phyloP scores from a whole-genome alignment of 1,140 invertebrate species.

The Ostrea denselamellosa region DNA sequence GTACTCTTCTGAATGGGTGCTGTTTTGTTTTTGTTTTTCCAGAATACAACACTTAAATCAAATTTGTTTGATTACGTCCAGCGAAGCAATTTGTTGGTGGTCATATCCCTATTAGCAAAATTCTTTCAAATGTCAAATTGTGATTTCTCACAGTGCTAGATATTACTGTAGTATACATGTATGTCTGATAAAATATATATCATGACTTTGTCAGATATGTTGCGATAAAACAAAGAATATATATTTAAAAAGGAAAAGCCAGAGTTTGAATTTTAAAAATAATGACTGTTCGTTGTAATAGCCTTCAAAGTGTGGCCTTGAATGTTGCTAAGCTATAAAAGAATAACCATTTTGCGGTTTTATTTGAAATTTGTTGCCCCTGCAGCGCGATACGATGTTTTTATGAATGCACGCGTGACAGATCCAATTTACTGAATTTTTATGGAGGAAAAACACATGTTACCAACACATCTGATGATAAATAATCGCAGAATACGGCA shows the following conservation, averaged over 20 bases:
- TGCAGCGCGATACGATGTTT: not conserved
- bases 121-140: too few species aligned
- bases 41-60: too few species aligned
- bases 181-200: too few species aligned
- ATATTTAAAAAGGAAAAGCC: not conserved
- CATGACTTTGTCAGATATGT: too few species aligned
- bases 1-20: too few species aligned
- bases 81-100: too few species aligned
- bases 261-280: not conserved
- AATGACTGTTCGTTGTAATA: not conserved
- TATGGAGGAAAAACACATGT: conserved; percentile 13
- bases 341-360: not conserved
- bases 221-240: too few species aligned
- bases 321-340: not conserved
- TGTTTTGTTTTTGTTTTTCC: too few species aligned
- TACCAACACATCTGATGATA: not conserved
- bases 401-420: conserved; percentile 23
- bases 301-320: not conserved
- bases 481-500: not conserved
- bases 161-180: too few species aligned
- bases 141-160: too few species aligned
- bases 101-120: too few species aligned
- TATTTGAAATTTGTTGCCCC: conserved; percentile 29
- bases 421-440: conserved; percentile 28
- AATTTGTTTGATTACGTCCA: too few species aligned